Conservation (phyloP, 92 coral and sea anemone genomes). For the Parazoanthus swiftii region DNA sequence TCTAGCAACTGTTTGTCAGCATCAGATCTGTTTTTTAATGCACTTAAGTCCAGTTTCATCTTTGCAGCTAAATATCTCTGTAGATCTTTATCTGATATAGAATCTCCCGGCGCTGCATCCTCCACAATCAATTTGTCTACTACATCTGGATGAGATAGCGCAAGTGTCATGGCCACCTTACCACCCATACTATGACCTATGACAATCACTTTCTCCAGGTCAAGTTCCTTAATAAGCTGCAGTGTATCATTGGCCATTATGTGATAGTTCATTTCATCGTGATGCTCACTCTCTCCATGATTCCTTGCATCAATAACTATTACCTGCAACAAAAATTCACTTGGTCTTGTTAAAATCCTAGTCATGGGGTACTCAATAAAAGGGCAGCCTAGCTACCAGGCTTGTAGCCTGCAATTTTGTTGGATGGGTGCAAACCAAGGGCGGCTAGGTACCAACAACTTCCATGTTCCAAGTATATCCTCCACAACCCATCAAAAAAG, state of each 20-base stretch:
- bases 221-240: slow-evolving; percentile 67
- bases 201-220: slow-evolving; percentile 65
- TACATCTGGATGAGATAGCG: slow-evolving; percentile 73
- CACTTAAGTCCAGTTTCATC: slow-evolving; percentile 70
- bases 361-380: no score
- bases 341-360: background rate
- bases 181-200: slow-evolving; percentile 99
- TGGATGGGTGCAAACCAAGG: no score
- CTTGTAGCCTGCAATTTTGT: no score
- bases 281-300: slow-evolving; percentile 91
- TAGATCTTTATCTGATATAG: slow-evolving; percentile 61
- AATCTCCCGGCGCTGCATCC: slow-evolving; percentile 73
- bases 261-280: slow-evolving; percentile 74
- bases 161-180: slow-evolving; percentile 87
- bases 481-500: no score
- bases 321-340: slow-evolving; percentile 46
- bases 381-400: no score
- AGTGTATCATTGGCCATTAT: slow-evolving; percentile 73
- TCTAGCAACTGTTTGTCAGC: slow-evolving; percentile 71
- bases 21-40: slow-evolving; percentile 68
- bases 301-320: slow-evolving; percentile 90
- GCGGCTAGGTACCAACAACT: no score
- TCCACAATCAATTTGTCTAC: slow-evolving; percentile 81
- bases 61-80: slow-evolving; percentile 76
- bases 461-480: no score